phyloP scores from a whole-genome alignment of 2,113 vertebrate species.

The Epinephelus cyanopodus region DNA sequence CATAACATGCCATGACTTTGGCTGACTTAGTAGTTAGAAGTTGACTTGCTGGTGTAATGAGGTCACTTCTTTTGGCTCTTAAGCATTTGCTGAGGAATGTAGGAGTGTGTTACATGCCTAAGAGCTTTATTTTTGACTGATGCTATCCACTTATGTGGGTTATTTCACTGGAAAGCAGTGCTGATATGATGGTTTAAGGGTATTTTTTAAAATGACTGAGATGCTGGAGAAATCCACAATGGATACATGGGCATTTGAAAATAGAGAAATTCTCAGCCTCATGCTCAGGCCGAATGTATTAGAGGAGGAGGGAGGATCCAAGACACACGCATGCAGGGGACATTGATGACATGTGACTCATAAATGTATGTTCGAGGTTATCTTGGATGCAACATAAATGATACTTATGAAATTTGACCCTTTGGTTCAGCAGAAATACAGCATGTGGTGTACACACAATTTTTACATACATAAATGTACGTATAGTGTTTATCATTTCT shows the following conservation, averaged over 20 bases:
- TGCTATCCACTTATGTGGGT: slow-evolving; percentile 39
- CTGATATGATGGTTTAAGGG: slow-evolving; percentile 31
- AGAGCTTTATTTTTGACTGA: slow-evolving; percentile 46
- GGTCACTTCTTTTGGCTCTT: slow-evolving; percentile 65
- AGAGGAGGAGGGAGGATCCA: not conserved
- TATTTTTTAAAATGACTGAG: slow-evolving; percentile 23
- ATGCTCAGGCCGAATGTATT: slow-evolving; percentile 1
- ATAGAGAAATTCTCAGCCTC: not conserved
- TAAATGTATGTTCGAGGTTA: not conserved
- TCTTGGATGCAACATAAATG: not conserved
- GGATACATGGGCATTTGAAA: slow-evolving; percentile 4
- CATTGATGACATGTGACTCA: slow-evolving; percentile 7
- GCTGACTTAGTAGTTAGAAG: slow-evolving; percentile 66
- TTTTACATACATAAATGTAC: not conserved
- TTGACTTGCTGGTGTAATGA: slow-evolving; percentile 68
- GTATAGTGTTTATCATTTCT: not conserved
- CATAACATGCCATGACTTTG: slow-evolving; percentile 64
- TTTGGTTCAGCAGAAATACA: slow-evolving; percentile 21
- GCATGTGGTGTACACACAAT: not conserved
- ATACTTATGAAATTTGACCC: slow-evolving; percentile 49
- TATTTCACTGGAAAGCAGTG: slow-evolving; percentile 32
- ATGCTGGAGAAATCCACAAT: slow-evolving; percentile 22
- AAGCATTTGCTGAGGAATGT: slow-evolving; percentile 46
- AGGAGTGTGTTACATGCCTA: slow-evolving; percentile 12
- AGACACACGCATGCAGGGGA: slow-evolving; percentile 36